phyloP scores from a whole-genome alignment of 1,140 invertebrate genomes.

The Tyrophagus putrescentiae region DNA sequence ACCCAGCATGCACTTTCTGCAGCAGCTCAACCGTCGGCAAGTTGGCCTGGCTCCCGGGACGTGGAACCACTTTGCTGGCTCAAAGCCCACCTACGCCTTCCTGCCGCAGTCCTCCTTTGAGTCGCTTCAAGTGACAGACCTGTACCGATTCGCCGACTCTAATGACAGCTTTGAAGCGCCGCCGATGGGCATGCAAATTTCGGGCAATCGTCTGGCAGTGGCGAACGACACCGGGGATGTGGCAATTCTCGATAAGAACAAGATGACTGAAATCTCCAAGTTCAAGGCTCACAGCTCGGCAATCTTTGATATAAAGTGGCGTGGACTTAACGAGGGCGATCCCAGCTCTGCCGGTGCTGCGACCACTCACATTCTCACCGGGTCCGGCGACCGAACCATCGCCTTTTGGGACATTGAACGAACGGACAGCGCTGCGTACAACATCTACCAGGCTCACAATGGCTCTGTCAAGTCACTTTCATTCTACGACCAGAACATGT shows the following conservation, averaged over 20 bases:
- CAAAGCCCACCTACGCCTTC: not conserved
- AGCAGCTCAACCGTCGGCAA: too few relatives aligned
- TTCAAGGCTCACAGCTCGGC: slow-evolving; percentile 16
- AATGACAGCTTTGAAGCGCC: not conserved
- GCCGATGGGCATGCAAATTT: not conserved
- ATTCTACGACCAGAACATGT: slow-evolving; percentile 39
- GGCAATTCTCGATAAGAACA: slow-evolving; percentile 41
- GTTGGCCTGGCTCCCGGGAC: too few relatives aligned
- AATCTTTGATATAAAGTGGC: slow-evolving; percentile 22
- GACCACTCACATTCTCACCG: slow-evolving; percentile 47
- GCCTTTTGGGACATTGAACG: slow-evolving; percentile 50
- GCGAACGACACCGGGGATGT: slow-evolving; percentile 68
- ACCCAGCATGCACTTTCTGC: too few relatives aligned
- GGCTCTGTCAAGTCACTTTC: slow-evolving; percentile 17
- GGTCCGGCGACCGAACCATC: slow-evolving; percentile 65
- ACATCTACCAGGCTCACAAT: slow-evolving; percentile 31
- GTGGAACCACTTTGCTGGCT: too few relatives aligned
- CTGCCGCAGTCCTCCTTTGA: not conserved
- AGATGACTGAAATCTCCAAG: not conserved
- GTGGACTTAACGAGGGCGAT: not conserved
- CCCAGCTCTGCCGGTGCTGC: not conserved
- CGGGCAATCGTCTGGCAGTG: slow-evolving; percentile 41
- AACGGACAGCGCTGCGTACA: not conserved
- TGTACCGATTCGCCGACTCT: not conserved
- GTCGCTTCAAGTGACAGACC: not conserved